Evolutionary conservation across 2,888 invertebrate species (phyloP).

Genomic region (Coelinius sp.): DNA sequence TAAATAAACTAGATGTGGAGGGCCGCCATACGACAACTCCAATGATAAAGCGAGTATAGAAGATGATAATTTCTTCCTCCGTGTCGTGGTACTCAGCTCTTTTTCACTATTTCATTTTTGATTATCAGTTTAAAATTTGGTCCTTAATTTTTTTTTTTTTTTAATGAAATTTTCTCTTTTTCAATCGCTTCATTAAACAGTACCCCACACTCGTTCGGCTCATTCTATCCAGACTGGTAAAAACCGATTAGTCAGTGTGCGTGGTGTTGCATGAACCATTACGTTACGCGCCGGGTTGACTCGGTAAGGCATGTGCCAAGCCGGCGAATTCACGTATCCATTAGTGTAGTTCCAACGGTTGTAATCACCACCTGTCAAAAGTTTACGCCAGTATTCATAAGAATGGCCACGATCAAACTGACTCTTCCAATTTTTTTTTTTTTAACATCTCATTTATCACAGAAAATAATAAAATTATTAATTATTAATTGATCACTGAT

Average conservation of each 20-base stretch:
- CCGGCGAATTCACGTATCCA: constrained; percentile 70
- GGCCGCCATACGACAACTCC: constrained; percentile 22
- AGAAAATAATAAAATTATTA: constrained; percentile 20
- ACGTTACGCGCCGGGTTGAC: constrained; percentile 70
- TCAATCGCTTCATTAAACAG: constrained; percentile 22
- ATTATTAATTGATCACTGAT: constrained; percentile 19
- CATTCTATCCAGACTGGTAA: constrained; percentile 65
- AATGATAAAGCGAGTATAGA: constrained; percentile 33
- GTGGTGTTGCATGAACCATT: constrained; percentile 71
- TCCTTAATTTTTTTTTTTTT: not conserved
- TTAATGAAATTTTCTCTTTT: constrained; percentile 19
- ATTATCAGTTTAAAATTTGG: constrained; percentile 17
- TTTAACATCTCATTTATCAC: constrained; percentile 1
- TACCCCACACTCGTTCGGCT: constrained; percentile 42
- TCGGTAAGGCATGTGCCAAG: constrained; percentile 69
- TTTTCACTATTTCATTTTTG: constrained; percentile 35
- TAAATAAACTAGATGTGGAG: constrained; percentile 21
- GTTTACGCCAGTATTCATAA: constrained; percentile 50
- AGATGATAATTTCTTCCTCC: constrained; percentile 39
- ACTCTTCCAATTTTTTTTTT: not conserved
- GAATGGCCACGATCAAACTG: constrained; percentile 36
- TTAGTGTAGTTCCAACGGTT: constrained; percentile 70
- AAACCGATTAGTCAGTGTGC: constrained; percentile 70
- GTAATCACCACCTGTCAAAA: constrained; percentile 70
- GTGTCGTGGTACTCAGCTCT: constrained; percentile 51